These are phyloP conservation scores for Seriola quinqueradiata DNA, from an alignment of 2,113 vertebrate species.

Conservation along the genomic window DNA sequence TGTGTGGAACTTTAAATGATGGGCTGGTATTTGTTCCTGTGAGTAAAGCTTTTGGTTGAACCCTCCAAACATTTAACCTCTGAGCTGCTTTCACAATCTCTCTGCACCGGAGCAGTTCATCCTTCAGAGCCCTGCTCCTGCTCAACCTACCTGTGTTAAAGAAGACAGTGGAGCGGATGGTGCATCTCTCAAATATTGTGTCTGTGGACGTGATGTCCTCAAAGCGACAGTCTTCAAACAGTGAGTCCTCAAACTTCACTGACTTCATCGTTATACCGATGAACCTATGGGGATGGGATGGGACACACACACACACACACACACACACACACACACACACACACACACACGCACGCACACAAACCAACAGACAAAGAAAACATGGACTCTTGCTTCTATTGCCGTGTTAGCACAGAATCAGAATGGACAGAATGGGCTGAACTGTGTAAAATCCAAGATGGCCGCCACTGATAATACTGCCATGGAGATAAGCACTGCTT, in stretches of 20 bases:
- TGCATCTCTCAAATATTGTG: slow-evolving; percentile 95
- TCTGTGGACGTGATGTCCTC: slow-evolving; percentile 92
- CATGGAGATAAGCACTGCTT: slow-evolving; percentile 7
- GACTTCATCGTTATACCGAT: slow-evolving; percentile 93
- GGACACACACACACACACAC: slow-evolving; percentile 21
- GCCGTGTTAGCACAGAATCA: slow-evolving; percentile 51
- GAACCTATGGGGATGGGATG: slow-evolving; percentile 87
- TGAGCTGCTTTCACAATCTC: neutral
- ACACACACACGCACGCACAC: no score
- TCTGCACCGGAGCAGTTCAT: neutral
- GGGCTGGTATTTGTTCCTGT: neutral
- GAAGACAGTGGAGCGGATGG: slow-evolving; percentile 90
- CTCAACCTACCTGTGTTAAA: slow-evolving; percentile 90
- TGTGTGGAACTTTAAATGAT: no score
- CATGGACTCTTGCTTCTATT: slow-evolving; percentile 68
- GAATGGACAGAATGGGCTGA: slow-evolving; percentile 46
- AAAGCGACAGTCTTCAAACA: slow-evolving; percentile 95
- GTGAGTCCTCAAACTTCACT: slow-evolving; percentile 93
- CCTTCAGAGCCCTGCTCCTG: neutral
- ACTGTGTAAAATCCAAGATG: slow-evolving; percentile 10
- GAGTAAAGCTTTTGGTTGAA: neutral
- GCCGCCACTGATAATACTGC: slow-evolving; percentile 2
- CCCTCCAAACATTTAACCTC: neutral
- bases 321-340: slow-evolving; percentile 23
- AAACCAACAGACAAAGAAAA: slow-evolving; percentile 59